Percentiles rank a stretch among this genome's conserved stretches.
Conservation (phyloP, 2,113 vertebrate genomes). For the Alligator sinensis region DNA sequence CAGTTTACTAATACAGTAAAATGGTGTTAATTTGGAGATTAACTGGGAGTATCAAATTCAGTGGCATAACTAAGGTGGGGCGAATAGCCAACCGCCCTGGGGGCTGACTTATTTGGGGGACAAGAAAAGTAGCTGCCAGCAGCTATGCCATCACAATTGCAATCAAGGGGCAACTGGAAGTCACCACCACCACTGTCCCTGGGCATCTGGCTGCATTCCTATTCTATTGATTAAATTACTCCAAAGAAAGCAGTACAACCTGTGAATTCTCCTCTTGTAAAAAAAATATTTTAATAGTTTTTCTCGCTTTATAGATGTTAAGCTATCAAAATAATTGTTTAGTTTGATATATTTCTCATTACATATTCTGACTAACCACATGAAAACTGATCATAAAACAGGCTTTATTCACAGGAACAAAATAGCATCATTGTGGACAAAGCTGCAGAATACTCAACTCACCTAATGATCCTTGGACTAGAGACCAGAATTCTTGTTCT, state of each 20-base stretch:
- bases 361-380: slow-evolving; percentile 46
- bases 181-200: too few species aligned
- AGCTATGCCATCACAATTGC: too few species aligned
- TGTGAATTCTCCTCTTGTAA: neutral
- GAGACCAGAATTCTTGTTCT: neutral
- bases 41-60: neutral
- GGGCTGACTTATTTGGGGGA: too few species aligned
- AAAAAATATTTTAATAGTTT: neutral
- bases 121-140: too few species aligned
- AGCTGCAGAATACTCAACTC: neutral
- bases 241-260: neutral
- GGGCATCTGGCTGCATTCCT: too few species aligned
- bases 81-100: too few species aligned
- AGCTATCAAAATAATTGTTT: slow-evolving; percentile 17
- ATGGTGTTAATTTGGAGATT: neutral
- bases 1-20: neutral
- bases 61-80: too few species aligned
- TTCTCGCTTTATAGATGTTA: neutral
- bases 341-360: slow-evolving; percentile 18
- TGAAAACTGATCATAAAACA: slow-evolving; percentile 37
- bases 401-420: slow-evolving; percentile 9
- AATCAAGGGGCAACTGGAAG: too few species aligned
- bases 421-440: slow-evolving; percentile 32
- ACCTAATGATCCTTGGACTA: neutral
- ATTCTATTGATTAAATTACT: accelerated